Evolutionary conservation across 2,797 vertebrate species (phyloP), one percentile per base, ranked within the genome.

Genomic region (Phrynocephalus guinanensis): DNA sequence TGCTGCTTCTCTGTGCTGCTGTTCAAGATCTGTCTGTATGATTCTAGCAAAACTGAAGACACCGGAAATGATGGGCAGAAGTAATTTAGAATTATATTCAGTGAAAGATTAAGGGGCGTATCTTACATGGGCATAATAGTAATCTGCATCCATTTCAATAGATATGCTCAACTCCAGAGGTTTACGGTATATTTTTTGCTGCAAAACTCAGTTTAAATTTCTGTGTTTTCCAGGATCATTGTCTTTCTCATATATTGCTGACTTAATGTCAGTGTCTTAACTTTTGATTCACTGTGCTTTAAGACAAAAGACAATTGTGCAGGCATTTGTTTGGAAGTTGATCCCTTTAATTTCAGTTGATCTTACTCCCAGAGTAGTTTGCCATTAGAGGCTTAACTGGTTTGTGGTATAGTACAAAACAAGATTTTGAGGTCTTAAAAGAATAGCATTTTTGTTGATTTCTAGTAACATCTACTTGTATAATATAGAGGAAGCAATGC

Each of bases 71-170:
- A 24, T 28, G n/a, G 77, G 11, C 5, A 73, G 77, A 80, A 80
- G 56, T 70, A 84, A 67, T 20, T 33, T n/a, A 50, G 44, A 44
- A 63, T 67, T 50, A 1, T 28, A 20, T 85, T 56, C 30, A 44
- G 10, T 8, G 79, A 71, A 84, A 66, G 33, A 81, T 79, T 79
- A 79, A 83, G 44, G 30, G 15, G 52, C 78, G 66, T 24, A 66
- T 72, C 68, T 72, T 56, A 26, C n/a, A n/a, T 84, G 6, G 48
- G 8, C 38, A 66, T 88, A 75, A 67, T 68, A 30, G n/a, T 88
- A 79, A 70, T 33, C 48, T 38, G 56, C 33, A 16, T 76, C 79
- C 33, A 6, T 68, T 82, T 81, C 26, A 26, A 10, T 79, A 44
- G 84, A 70, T 38, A 68, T 50, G 22, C 70, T 3, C 30, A 44